A percentile compares a stretch with the other conserved stretches of the same genome.
These are phyloP conservation scores for Pteronura brasiliensis DNA, from an alignment of 2,113 vertebrate species.

Conservation along the genomic window DNA sequence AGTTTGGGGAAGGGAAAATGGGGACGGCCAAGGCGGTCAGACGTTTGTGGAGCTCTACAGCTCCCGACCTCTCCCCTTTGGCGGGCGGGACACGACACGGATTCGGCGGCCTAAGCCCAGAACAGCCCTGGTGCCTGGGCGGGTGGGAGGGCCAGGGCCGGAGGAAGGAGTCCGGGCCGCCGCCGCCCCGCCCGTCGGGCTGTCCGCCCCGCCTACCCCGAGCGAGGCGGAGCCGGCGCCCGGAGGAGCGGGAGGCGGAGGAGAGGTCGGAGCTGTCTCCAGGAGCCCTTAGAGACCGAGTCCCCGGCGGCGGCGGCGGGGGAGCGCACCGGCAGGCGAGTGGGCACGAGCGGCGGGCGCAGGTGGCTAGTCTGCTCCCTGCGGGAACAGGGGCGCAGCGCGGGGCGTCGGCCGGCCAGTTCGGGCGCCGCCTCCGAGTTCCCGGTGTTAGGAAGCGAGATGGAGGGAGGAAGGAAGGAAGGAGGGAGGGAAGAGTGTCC, in stretches of 20 bases:
- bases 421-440: background rate
- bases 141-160: background rate
- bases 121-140: background rate
- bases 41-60: background rate
- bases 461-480: slow-evolving; percentile 39
- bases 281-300: slow-evolving; percentile 76
- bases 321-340: slow-evolving; percentile 29
- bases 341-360: background rate
- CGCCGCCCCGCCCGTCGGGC: slow-evolving; percentile 49
- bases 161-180: background rate
- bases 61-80: background rate
- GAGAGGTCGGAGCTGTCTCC: slow-evolving; percentile 64
- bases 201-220: slow-evolving; percentile 59
- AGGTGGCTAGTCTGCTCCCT: background rate
- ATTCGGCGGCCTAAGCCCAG: background rate
- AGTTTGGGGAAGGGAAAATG: background rate
- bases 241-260: background rate
- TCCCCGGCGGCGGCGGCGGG: slow-evolving; percentile 51
- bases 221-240: slow-evolving; percentile 62
- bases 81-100: background rate
- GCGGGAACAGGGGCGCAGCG: background rate
- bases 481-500: slow-evolving; percentile 57
- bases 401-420: background rate
- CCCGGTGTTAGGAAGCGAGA: slow-evolving; percentile 11
- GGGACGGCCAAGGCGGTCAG: background rate